Evolutionary conservation across 2,888 invertebrate genomes (phyloP), one percentile per base, ranked within the genome.

Genomic region (Aphrophora alni): DNA sequence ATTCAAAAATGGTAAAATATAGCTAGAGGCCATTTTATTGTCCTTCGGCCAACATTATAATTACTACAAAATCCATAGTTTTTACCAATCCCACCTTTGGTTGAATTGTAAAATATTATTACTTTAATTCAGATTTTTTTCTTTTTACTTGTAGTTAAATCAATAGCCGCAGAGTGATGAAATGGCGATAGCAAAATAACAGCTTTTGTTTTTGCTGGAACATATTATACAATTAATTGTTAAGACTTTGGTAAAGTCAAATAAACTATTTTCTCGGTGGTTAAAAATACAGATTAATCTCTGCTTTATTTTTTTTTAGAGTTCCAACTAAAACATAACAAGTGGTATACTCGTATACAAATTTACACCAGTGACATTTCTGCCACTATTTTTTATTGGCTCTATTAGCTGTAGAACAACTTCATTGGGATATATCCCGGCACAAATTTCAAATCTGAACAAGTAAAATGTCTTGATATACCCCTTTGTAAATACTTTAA

Each of bases 71-170:
- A 72, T 78, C 78, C 38, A 17, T 82, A 81, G 21, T 77, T 69
- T 21, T 17, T 76, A 71, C 78, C 82, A 51, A 82, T 81, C 14
- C 81, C 79, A 24, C 76, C 73, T 76, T 79, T 81, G 2, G 81
- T 82, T n/a, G 51, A 27, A 25, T 82, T 82, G 59, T 82, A 82
- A 7, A 68, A 80, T 2, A 25, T 24, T 44, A 81, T 81, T 21
- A 81, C 70, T 79, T 81, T 21, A 81, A 76, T 79, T 81, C 78
- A 8, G 81, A 75, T 79, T 81, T 81, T 51, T 28, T 26, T 38
- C n/a, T 78, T 0, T 21, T 72, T 25, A 21, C 44, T 38, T 8
- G 74, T 77, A 33, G 21, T 69, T 38, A 38, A 26, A 44, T 75
- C 78, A 27, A 71, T 51, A 10, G 14, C 24, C 0, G 25, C 51